Evolutionary conservation across 2,888 invertebrate species (phyloP).

Genomic region (Noctua fimbriata): DNA sequence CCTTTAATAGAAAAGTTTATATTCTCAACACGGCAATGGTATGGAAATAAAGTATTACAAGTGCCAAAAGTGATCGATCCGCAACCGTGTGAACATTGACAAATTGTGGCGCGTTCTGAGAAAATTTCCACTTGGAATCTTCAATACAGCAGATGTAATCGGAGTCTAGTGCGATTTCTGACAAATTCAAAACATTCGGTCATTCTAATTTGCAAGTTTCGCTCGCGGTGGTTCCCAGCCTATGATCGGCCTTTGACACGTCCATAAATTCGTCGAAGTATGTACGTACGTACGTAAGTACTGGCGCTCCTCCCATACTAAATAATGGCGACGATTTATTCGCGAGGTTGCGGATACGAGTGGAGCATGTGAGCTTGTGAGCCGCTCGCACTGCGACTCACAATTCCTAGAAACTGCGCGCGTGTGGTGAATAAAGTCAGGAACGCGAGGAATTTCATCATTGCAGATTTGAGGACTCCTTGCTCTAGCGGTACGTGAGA

Average conservation of each 20-base stretch:
- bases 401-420: conserved; percentile 86
- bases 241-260: conserved; percentile 84
- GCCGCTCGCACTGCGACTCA: conserved; percentile 79
- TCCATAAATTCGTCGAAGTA: conserved; percentile 83
- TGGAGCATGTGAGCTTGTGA: conserved; percentile 82
- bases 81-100: conserved; percentile 62
- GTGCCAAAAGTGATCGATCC: conserved; percentile 70
- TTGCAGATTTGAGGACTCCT: conserved; percentile 86
- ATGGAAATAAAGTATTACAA: conserved; percentile 74
- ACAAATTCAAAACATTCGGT: conserved; percentile 70
- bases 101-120: conserved; percentile 47
- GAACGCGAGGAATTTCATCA: conserved; percentile 86
- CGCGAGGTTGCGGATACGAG: conserved; percentile 82
- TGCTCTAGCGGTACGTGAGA: conserved; percentile 83
- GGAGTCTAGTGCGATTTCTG: conserved; percentile 53
- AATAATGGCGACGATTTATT: conserved; percentile 86
- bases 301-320: conserved; percentile 83
- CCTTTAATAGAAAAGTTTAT: conserved; percentile 76
- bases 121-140: conserved; percentile 47
- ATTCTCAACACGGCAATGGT: conserved; percentile 76
- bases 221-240: conserved; percentile 79
- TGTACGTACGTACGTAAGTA: conserved; percentile 80
- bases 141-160: conserved; percentile 59
- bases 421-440: conserved; percentile 89
- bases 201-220: conserved; percentile 74